Percentiles rank a stretch among this genome's conserved stretches.
phyloP scores from a whole-genome alignment of 2,113 vertebrate genomes.

The Puntigrus tetrazona region DNA sequence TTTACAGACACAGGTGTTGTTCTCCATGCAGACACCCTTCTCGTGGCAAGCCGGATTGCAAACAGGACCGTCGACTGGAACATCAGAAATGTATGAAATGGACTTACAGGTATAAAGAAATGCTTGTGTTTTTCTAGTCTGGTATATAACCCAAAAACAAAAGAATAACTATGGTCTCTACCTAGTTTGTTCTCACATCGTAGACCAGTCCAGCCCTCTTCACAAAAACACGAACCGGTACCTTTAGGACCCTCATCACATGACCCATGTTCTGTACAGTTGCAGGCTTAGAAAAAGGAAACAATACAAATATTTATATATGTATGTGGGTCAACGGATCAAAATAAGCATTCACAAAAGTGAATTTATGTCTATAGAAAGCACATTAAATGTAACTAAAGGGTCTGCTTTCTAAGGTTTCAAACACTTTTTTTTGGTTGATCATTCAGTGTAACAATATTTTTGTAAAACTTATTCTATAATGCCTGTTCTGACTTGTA shows the following conservation, averaged over 20 bases:
- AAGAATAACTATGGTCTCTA: slow-evolving; percentile 48
- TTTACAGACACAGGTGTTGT: slow-evolving; percentile 87
- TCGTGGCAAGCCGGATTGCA: slow-evolving; percentile 83
- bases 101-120: background rate
- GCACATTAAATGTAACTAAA: too few species aligned
- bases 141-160: background rate
- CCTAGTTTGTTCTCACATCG: slow-evolving; percentile 81
- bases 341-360: too few species aligned
- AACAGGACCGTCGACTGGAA: slow-evolving; percentile 65
- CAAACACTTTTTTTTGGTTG: too few species aligned
- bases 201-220: slow-evolving; percentile 84
- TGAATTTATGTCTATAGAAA: too few species aligned
- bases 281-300: slow-evolving; percentile 76
- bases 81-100: background rate
- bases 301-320: background rate
- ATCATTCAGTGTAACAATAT: too few species aligned
- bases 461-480: too few species aligned
- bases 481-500: too few species aligned
- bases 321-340: too few species aligned
- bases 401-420: too few species aligned
- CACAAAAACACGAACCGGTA: slow-evolving; percentile 85
- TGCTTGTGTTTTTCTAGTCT: background rate
- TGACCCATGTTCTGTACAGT: slow-evolving; percentile 82
- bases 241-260: slow-evolving; percentile 82
- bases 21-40: slow-evolving; percentile 81